Conservation (phyloP, 2,888 invertebrate species). For the Oligia fasciuncula region DNA sequence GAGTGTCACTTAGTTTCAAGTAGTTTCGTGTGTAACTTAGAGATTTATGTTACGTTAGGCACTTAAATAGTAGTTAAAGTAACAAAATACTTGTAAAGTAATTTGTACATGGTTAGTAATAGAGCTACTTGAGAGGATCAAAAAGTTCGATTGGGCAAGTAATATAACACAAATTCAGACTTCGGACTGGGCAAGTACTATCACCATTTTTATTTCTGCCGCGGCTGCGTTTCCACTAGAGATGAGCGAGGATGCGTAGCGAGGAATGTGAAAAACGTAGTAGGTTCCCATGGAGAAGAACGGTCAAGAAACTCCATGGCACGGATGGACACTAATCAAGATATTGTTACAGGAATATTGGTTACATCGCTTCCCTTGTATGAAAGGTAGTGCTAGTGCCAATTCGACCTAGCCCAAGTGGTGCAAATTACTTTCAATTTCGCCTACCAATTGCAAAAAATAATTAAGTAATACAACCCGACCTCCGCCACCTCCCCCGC, state of each 20-base stretch:
- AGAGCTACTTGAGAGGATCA: background rate
- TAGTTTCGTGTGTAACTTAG: slow-evolving; percentile 6
- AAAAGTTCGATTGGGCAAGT: background rate
- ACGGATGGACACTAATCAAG: too few relatives aligned
- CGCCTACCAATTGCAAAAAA: slow-evolving; percentile 2
- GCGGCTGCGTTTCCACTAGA: too few relatives aligned
- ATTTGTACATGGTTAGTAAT: slow-evolving; percentile 8
- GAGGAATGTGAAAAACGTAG: too few relatives aligned
- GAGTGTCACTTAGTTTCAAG: slow-evolving; percentile 32
- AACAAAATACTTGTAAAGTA: slow-evolving; percentile 7
- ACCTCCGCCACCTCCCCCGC: slow-evolving; percentile 48
- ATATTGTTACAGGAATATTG: too few relatives aligned
- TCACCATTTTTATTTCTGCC: background rate
- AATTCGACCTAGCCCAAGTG: background rate
- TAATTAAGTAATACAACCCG: slow-evolving; percentile 17
- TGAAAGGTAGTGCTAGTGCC: background rate
- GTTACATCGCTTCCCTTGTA: too few relatives aligned
- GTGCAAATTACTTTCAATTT: slow-evolving; percentile 33
- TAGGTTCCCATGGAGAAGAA: too few relatives aligned
- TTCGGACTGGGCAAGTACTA: too few relatives aligned
- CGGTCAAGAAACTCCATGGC: too few relatives aligned
- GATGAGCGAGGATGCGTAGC: too few relatives aligned
- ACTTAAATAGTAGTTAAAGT: slow-evolving; percentile 9
- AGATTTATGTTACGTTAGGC: slow-evolving; percentile 12
- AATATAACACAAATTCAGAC: background rate